These are phyloP conservation scores for Cydia strobilella DNA, from an alignment of 1,140 invertebrate species.

Conservation along the genomic window DNA sequence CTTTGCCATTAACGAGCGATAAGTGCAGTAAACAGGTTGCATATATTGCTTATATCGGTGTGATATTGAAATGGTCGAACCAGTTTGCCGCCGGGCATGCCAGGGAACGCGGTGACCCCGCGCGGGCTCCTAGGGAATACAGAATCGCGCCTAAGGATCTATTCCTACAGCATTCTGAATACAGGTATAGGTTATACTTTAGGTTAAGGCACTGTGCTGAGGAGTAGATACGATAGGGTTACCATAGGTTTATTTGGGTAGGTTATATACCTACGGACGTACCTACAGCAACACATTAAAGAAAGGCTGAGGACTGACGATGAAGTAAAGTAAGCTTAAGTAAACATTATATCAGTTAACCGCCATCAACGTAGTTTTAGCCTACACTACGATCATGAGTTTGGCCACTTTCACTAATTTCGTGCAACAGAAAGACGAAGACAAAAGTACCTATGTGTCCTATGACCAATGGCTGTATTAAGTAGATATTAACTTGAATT, in stretches of 20 bases:
- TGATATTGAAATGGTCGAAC: constrained; percentile 78
- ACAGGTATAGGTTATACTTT: constrained; percentile 4
- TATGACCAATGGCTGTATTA: too few species aligned
- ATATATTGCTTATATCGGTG: constrained; percentile 67
- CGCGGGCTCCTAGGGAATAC: constrained; percentile 63
- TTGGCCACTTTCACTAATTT: too few species aligned
- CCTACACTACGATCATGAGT: too few species aligned
- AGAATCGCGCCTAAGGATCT: constrained; percentile 66
- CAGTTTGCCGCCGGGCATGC: constrained; percentile 66
- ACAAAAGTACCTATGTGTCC: too few species aligned
- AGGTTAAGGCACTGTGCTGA: neutral
- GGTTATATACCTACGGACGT: too few species aligned
- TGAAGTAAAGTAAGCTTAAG: too few species aligned
- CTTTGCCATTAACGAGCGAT: constrained; percentile 40
- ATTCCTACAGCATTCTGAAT: constrained; percentile 8
- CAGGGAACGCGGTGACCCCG: constrained; percentile 65
- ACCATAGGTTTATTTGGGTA: neutral
- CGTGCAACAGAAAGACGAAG: too few species aligned
- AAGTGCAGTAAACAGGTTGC: constrained; percentile 58
- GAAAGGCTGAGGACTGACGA: too few species aligned
- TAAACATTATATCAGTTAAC: too few species aligned
- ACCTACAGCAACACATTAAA: too few species aligned
- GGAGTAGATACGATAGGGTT: neutral
- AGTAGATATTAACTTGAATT: too few species aligned
- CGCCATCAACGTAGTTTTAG: too few species aligned